Conservation (phyloP, 2,888 invertebrate species). For the Cylindroiulus punctatus region DNA sequence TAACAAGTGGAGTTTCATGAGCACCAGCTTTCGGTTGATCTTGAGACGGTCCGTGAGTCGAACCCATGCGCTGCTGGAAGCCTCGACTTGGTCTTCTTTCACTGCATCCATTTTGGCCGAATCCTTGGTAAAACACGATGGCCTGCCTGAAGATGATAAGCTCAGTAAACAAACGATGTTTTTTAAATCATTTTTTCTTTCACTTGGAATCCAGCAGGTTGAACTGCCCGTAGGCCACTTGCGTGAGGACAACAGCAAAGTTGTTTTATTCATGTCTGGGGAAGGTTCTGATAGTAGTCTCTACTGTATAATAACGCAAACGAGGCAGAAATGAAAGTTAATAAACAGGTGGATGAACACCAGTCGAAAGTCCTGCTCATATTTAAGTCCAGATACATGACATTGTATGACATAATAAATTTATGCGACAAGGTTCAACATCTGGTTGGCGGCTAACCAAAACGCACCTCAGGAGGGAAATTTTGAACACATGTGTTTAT, state of each 20-base stretch:
- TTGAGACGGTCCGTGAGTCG: background rate
- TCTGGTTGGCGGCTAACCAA: too few species aligned
- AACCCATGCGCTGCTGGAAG: background rate
- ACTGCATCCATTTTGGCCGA: background rate
- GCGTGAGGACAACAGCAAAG: background rate
- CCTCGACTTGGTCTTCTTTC: background rate
- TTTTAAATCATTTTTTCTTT: too few species aligned
- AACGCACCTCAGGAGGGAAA: too few species aligned
- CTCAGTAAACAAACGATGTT: too few species aligned
- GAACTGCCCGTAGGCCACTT: background rate
- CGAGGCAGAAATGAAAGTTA: too few species aligned
- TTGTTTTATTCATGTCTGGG: constrained; percentile 23
- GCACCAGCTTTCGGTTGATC: constrained; percentile 45
- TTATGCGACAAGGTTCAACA: too few species aligned
- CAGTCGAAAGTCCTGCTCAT: background rate
- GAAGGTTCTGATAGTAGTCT: too few species aligned
- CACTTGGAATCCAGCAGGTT: background rate
- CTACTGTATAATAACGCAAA: too few species aligned
- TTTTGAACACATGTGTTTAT: too few species aligned
- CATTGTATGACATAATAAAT: background rate
- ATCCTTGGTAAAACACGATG: background rate
- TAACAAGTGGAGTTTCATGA: constrained; percentile 40
- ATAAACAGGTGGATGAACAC: background rate
- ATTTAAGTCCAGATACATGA: background rate
- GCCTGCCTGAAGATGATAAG: too few species aligned